Base-by-base conservation (phyloP, 2,113 vertebrate species). In the Grantiella picta region DNA sequence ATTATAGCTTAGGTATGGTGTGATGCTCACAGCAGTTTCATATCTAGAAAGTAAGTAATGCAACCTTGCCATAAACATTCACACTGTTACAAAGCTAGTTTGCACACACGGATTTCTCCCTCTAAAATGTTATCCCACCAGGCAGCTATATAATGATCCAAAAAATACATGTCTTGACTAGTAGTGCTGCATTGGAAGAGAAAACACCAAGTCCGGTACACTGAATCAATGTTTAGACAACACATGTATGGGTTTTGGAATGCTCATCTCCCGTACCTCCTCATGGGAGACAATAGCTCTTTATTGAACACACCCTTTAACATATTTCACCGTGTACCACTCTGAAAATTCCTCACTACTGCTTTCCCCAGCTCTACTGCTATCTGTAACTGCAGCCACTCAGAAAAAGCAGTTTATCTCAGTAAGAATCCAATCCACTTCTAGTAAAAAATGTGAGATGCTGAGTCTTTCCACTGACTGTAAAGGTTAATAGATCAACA, bases 101-200 rank as follows among this genome's bases (percentile, higher is more conserved):
- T 65, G 49, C 73, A 79, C 4, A 0, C 72, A 80, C 33, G 78
- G 82, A 82, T 97, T 95, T 96, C 82, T 95, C 73, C 53, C 65
- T 92, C 89, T 89, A 90, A 79, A 40, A 10, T 0, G 19, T 96
- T 93, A 96, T 94, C 95, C 82, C 96, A 96, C 94, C 89, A 91
- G 91, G 95, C 56, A 95, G 85, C 90, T 96, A 82, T 94, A 95
- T 92, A 97, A 97, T 91, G 94, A 96, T 85, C 77, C 82, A 92
- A 97, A 97, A 97, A 97, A 92, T 53, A 91, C 52, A 87, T 75
- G 92, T 82, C 86, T 96, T 86, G 70, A 80, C 68, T 82, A 96
- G 96, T 1, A 82, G 42, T 36, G 57, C 72, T 89, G 64, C 38
- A 57, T 72, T 80, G 70, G 68, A 91, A 90, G 85, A 89, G 92